Evolutionary conservation across 2,888 invertebrate species (phyloP).

Genomic region (Ditula angustiorana): DNA sequence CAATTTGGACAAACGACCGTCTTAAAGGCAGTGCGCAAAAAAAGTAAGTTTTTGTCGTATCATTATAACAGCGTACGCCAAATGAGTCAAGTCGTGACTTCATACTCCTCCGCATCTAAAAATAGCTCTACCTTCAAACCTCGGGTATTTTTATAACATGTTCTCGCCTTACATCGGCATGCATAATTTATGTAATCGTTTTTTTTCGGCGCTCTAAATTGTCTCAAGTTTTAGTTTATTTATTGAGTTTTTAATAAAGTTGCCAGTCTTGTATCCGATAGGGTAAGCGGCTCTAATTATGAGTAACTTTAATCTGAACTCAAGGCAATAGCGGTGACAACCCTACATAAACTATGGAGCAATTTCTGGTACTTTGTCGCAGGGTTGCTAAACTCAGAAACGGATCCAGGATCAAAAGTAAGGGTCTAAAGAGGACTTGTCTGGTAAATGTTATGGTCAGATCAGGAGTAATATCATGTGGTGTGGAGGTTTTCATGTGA

Average conservation of each 20-base stretch:
- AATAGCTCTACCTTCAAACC: constrained; percentile 46
- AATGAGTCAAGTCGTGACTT: constrained; percentile 43
- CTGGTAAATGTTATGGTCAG: too few relatives aligned
- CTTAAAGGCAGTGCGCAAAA: not conserved
- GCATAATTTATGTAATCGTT: constrained; percentile 15
- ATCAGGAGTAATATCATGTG: too few relatives aligned
- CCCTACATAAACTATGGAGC: too few relatives aligned
- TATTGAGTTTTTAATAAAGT: not conserved
- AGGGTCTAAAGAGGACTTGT: too few relatives aligned
- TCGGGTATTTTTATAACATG: constrained; percentile 54
- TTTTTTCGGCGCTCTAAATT: not conserved
- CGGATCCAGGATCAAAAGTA: too few relatives aligned
- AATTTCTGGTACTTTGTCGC: too few relatives aligned
- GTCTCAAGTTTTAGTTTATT: not conserved
- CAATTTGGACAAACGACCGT: not conserved
- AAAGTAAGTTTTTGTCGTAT: constrained; percentile 6
- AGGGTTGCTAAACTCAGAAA: too few relatives aligned
- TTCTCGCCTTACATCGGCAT: constrained; percentile 46
- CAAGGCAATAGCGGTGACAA: too few relatives aligned
- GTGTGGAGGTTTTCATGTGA: too few relatives aligned
- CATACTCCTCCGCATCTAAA: constrained; percentile 53
- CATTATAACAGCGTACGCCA: constrained; percentile 23
- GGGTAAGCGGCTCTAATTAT: too few relatives aligned
- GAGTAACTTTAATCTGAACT: too few relatives aligned
- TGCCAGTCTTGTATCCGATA: too few relatives aligned